phyloP scores from a whole-genome alignment of 2,888 invertebrate species.

The Diogma glabrata region DNA sequence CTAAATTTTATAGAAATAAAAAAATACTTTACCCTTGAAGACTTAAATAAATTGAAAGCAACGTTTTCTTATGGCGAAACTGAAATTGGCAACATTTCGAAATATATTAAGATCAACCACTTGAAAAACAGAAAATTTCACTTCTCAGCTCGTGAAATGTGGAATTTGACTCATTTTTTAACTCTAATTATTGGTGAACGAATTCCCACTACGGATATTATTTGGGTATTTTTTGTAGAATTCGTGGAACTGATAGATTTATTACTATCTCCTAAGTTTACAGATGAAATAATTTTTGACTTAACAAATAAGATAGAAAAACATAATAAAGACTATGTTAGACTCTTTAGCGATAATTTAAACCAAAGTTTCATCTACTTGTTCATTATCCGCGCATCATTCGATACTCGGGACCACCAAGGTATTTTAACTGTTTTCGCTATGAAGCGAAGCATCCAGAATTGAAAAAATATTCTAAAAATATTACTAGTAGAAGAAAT shows the following conservation, averaged over 20 bases:
- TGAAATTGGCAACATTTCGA: conserved; percentile 1
- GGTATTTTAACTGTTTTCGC: conserved; percentile 7
- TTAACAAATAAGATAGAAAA: conserved; percentile 2
- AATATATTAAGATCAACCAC: not conserved
- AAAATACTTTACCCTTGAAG: conserved; percentile 1
- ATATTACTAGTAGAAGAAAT: conserved; percentile 12
- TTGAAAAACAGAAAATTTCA: not conserved
- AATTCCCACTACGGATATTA: not conserved
- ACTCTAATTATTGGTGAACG: not conserved
- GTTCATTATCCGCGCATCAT: conserved; percentile 13
- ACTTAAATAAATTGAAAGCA: not conserved
- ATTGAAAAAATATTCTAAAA: conserved; percentile 11
- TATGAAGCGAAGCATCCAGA: conserved; percentile 13
- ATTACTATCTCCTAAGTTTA: not conserved
- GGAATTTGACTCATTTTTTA: conserved; percentile 3
- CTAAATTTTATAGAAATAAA: not conserved
- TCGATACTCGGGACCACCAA: conserved; percentile 11
- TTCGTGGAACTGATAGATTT: not conserved
- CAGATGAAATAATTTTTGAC: not conserved
- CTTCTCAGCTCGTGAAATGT: conserved; percentile 4
- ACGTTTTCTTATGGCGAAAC: conserved; percentile 1
- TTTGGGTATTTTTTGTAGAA: not conserved
- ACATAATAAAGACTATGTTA: conserved; percentile 11
- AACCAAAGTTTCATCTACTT: conserved; percentile 13
- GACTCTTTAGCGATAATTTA: conserved; percentile 10